Evolutionary conservation across 2,113 vertebrate genomes (phyloP), one percentile per base, ranked within the genome.

Genomic region (Coracopsis vasa): DNA sequence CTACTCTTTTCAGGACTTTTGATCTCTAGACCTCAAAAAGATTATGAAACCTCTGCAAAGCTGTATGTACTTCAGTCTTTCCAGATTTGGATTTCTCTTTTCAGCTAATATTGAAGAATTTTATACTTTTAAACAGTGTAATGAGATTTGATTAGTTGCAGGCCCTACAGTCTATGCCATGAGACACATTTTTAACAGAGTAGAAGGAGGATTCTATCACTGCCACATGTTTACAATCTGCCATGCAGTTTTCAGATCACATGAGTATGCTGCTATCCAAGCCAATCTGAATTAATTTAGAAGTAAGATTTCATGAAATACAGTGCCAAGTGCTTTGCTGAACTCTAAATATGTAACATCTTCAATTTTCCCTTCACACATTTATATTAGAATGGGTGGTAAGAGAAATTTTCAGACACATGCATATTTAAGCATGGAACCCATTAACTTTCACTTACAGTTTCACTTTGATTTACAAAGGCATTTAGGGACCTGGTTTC

Each of bases 181-280:
- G 47, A 85, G 70, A n/a, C 51, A 64, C 13, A 4, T 39, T 44
- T 75, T n/a, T 80, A 75, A 29, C 21, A 24, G 9, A 9, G 28
- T 56, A 35, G 80, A 90, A 86, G 23, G 44, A 95, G 70, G n/a
- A 67, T 7, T 89, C 51, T 84, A 45, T 85, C 51, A 13, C 37
- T 66, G 45, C 80, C 94, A 91, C 89, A 33, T 91, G 70, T 94
- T 96, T 97, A 94, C 95, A 94, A 79, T 94, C 82, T 92, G 70
- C 72, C 91, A 96, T 91, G 92, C 88, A 80, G 86, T 89, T 96
- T 96, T 80, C 96, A 94, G 83, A 86, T 91, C 92, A 94, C 88
- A 69, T 58, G 73, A 94, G 51, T 50, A 72, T 77, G 83, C 70
- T 85, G 73, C 17, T 77, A 82, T 89, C 80, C 95, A 95, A 96